These are phyloP conservation scores for Esox niger DNA, from an alignment of 2,113 vertebrate species.

Conservation along the genomic window DNA sequence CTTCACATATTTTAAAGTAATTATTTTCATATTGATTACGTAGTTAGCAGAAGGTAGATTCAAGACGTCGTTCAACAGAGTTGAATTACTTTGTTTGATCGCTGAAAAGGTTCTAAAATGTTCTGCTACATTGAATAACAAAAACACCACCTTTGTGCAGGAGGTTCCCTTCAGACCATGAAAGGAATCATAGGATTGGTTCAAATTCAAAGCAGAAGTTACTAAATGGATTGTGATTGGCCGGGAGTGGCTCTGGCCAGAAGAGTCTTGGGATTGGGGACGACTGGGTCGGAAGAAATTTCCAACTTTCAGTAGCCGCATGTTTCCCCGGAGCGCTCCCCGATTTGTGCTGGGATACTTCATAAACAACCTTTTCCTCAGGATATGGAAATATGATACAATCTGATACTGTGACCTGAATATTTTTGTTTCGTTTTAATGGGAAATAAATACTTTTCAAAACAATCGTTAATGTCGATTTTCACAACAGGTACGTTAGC, in stretches of 20 bases:
- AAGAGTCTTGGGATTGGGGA: constrained; percentile 57
- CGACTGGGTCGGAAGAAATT: constrained; percentile 49
- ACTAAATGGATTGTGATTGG: constrained; percentile 62
- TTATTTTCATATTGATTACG: too few relatives aligned
- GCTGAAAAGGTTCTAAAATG: too few relatives aligned
- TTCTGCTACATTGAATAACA: not conserved
- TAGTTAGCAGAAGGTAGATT: too few relatives aligned
- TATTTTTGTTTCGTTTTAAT: not conserved
- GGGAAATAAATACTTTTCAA: not conserved
- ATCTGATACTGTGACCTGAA: constrained; percentile 47
- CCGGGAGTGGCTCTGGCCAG: constrained; percentile 36
- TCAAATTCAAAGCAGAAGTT: constrained; percentile 25
- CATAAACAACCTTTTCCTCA: constrained; percentile 39
- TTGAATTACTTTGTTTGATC: too few relatives aligned
- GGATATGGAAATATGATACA: constrained; percentile 27
- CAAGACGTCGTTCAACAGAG: too few relatives aligned
- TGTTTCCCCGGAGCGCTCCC: constrained; percentile 54
- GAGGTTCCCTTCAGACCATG: not conserved
- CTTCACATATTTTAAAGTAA: too few relatives aligned
- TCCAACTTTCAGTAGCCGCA: constrained; percentile 50
- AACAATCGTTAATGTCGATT: not conserved
- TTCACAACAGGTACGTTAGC: not conserved
- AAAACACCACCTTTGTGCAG: not conserved
- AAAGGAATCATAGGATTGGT: constrained; percentile 34
- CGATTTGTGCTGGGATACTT: constrained; percentile 42